A percentile compares a stretch with the other conserved stretches of the same genome.
phyloP scores from a whole-genome alignment of 2,888 invertebrate species.

The Atherix ibis region DNA sequence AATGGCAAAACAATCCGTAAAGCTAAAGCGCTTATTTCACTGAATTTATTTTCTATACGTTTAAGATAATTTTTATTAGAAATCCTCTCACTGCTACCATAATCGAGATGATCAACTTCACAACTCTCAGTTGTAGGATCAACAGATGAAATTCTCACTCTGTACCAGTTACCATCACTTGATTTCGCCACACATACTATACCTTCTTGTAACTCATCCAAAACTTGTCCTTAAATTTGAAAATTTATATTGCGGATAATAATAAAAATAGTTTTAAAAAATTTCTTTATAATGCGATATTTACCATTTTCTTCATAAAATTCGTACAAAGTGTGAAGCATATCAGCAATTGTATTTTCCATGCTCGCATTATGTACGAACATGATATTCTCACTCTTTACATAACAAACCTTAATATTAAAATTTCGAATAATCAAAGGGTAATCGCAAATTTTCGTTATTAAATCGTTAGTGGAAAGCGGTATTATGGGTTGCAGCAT shows the following conservation, averaged over 20 bases:
- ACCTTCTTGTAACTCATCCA: constrained; percentile 31
- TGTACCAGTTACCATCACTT: constrained; percentile 53
- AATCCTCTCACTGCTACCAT: constrained; percentile 50
- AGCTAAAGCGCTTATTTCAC: constrained; percentile 21
- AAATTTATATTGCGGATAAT: not conserved
- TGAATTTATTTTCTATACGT: constrained; percentile 35
- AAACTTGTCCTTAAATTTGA: not conserved
- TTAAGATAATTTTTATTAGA: constrained; percentile 29
- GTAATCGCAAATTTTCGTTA: constrained; percentile 38
- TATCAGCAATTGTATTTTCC: constrained; percentile 33
- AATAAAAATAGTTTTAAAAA: not conserved
- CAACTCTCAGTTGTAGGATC: constrained; percentile 25
- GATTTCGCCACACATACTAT: constrained; percentile 45
- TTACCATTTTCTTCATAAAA: constrained; percentile 35
- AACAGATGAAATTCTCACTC: constrained; percentile 37
- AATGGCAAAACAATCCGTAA: constrained; percentile 27
- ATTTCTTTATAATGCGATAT: constrained; percentile 11
- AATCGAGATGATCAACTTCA: constrained; percentile 44
- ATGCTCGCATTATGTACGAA: constrained; percentile 45
- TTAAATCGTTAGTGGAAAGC: constrained; percentile 21
- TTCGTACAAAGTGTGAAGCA: constrained; percentile 43
- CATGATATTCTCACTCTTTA: constrained; percentile 40
- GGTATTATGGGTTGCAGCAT: constrained; percentile 45
- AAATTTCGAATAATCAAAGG: constrained; percentile 44
- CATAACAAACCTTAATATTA: constrained; percentile 42